Evolutionary conservation across 2,113 vertebrate species (phyloP).

Genomic region (Paratilapia polleni): DNA sequence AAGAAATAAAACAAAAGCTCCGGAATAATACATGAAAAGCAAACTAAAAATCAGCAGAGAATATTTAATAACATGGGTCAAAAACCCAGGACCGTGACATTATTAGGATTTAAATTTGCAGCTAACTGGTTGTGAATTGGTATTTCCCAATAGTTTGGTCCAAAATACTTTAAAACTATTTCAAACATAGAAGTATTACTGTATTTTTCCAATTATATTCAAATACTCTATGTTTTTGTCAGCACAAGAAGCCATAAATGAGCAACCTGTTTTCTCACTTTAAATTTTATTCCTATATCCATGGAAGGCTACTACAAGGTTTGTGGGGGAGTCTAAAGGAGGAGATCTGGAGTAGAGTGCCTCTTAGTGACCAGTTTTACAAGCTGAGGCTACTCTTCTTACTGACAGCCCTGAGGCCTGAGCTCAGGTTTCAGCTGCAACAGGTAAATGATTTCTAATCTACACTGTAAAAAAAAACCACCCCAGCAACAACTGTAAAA

Average conservation of each 20-base stretch:
- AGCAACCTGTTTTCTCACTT: neutral
- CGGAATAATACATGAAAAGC: too few relatives aligned
- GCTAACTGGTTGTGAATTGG: neutral
- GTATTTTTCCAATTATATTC: neutral
- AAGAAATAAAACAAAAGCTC: too few relatives aligned
- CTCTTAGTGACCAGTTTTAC: conserved; percentile 69
- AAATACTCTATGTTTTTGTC: neutral
- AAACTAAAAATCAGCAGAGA: too few relatives aligned
- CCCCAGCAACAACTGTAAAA: too few relatives aligned
- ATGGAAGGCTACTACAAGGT: conserved; percentile 64
- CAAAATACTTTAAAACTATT: neutral
- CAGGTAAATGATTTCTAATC: conserved; percentile 45
- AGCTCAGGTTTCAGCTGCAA: conserved; percentile 60
- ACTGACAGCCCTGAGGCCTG: conserved; percentile 77
- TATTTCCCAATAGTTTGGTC: neutral
- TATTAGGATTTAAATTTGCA: neutral
- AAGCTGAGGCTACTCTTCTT: conserved; percentile 77
- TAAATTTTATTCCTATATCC: neutral
- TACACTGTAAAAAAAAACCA: too few relatives aligned
- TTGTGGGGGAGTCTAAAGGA: conserved; percentile 68
- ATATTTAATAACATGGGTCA: too few relatives aligned
- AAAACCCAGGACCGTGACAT: too few relatives aligned
- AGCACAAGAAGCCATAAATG: neutral
- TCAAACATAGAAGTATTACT: neutral
- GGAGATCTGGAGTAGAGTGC: conserved; percentile 33